Conservation (phyloP, 2,797 vertebrate genomes). For the Bucorvus abyssinicus region DNA sequence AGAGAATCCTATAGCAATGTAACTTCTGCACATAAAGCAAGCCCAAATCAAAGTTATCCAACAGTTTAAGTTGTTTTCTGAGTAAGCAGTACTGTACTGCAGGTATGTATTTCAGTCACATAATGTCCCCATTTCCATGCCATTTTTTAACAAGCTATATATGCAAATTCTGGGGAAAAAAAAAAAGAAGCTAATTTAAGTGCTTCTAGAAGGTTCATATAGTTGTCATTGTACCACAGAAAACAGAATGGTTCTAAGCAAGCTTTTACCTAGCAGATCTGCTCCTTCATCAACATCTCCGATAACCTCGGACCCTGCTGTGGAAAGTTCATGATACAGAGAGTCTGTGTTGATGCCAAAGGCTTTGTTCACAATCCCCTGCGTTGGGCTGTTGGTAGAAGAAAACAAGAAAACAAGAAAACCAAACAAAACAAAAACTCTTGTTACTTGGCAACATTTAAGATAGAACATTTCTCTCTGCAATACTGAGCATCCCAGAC, state of each 20-base stretch:
- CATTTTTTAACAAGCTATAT: not conserved
- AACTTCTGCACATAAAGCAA: not conserved
- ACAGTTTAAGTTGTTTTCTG: not conserved
- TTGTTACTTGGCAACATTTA: not conserved
- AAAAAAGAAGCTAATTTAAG: not conserved
- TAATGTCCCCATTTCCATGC: not conserved
- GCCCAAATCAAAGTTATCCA: not conserved
- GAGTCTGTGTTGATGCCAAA: slow-evolving; percentile 99
- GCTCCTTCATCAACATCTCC: slow-evolving; percentile 98
- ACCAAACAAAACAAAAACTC: not conserved
- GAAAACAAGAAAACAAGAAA: not conserved
- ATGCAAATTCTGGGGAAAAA: not conserved
- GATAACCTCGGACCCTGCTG: slow-evolving; percentile 94
- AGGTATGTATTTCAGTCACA: not conserved
- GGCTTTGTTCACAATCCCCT: slow-evolving; percentile 97
- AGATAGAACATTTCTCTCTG: not conserved
- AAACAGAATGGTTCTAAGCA: not conserved
- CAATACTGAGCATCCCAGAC: not conserved
- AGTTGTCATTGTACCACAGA: not conserved
- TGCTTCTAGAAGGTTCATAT: not conserved
- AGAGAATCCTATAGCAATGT: not conserved
- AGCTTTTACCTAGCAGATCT: slow-evolving; percentile 89
- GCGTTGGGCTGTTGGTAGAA: slow-evolving; percentile 85
- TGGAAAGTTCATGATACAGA: slow-evolving; percentile 95
- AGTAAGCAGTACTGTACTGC: not conserved